These are phyloP conservation scores for Hydropsyche betteni DNA, from an alignment of 2,888 invertebrate genomes.

Conservation along the genomic window DNA sequence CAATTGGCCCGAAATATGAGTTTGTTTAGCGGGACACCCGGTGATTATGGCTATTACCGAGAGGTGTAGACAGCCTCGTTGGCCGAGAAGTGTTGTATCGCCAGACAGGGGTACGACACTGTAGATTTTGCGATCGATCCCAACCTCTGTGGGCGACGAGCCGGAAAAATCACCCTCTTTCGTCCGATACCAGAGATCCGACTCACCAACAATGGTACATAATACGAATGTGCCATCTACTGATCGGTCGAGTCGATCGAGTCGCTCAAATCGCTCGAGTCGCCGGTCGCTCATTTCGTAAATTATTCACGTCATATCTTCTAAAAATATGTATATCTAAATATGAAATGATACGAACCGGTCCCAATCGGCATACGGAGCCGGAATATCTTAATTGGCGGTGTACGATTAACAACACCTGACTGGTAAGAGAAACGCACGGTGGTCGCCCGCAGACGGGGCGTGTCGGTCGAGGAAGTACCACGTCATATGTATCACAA, in stretches of 20 bases:
- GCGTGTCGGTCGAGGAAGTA: slow-evolving; percentile 42
- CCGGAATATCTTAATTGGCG: slow-evolving; percentile 22
- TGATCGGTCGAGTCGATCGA: too few species aligned
- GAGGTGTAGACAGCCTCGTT: slow-evolving; percentile 47
- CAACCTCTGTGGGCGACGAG: too few species aligned
- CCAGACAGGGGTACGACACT: slow-evolving; percentile 36
- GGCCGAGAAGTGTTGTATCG: slow-evolving; percentile 32
- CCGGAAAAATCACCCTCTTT: too few species aligned
- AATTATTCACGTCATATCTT: too few species aligned
- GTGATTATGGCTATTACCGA: slow-evolving; percentile 45
- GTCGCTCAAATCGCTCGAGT: too few species aligned
- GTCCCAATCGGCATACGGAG: background rate
- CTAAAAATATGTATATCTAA: too few species aligned
- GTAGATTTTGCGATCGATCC: too few species aligned
- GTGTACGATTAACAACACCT: slow-evolving; percentile 28
- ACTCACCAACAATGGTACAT: too few species aligned
- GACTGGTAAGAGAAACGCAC: slow-evolving; percentile 26
- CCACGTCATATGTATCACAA: slow-evolving; percentile 8
- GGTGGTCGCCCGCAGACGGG: slow-evolving; percentile 47
- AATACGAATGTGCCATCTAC: too few species aligned
- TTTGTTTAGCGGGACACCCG: slow-evolving; percentile 50
- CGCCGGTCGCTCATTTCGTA: too few species aligned
- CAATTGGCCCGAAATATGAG: slow-evolving; percentile 50
- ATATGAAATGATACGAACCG: background rate
- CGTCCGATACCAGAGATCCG: too few species aligned